These are phyloP conservation scores for Noctua comes DNA, from an alignment of 2,888 invertebrate species.

Conservation along the genomic window DNA sequence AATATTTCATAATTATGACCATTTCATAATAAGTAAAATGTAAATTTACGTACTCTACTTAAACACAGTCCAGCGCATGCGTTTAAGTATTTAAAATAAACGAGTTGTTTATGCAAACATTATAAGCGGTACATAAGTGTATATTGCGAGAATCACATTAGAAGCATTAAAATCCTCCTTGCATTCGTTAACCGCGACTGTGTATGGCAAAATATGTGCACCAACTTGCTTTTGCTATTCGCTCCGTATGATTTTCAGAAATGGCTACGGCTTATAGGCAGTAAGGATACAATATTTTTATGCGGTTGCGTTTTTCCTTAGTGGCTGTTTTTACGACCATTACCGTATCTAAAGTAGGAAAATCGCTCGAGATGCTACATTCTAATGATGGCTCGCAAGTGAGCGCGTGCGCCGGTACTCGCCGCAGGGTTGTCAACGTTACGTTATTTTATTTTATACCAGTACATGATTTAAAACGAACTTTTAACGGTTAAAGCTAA, in stretches of 20 bases:
- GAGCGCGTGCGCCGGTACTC: slow-evolving; percentile 89
- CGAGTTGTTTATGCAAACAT: slow-evolving; percentile 73
- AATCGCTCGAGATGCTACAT: slow-evolving; percentile 89
- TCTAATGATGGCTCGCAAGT: slow-evolving; percentile 86
- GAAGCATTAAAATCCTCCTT: slow-evolving; percentile 88
- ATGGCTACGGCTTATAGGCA: slow-evolving; percentile 86
- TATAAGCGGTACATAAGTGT: slow-evolving; percentile 81
- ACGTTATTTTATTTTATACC: not conserved
- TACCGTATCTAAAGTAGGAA: slow-evolving; percentile 89
- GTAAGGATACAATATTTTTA: slow-evolving; percentile 90
- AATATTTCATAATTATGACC: not conserved
- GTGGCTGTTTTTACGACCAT: slow-evolving; percentile 87
- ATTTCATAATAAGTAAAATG: not conserved
- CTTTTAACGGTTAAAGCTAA: not conserved
- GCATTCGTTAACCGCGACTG: slow-evolving; percentile 86
- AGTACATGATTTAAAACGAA: not conserved
- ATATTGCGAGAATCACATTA: slow-evolving; percentile 87
- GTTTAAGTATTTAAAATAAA: slow-evolving; percentile 59
- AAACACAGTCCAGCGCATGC: not conserved
- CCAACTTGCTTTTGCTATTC: slow-evolving; percentile 82
- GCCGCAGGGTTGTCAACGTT: slow-evolving; percentile 74
- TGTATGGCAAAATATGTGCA: slow-evolving; percentile 89
- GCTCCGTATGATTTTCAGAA: slow-evolving; percentile 91
- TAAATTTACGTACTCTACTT: slow-evolving; percentile 2
- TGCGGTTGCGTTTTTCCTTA: slow-evolving; percentile 86